Base-by-base conservation (phyloP, 1,140 invertebrate genomes). In the Manduca sexta region DNA sequence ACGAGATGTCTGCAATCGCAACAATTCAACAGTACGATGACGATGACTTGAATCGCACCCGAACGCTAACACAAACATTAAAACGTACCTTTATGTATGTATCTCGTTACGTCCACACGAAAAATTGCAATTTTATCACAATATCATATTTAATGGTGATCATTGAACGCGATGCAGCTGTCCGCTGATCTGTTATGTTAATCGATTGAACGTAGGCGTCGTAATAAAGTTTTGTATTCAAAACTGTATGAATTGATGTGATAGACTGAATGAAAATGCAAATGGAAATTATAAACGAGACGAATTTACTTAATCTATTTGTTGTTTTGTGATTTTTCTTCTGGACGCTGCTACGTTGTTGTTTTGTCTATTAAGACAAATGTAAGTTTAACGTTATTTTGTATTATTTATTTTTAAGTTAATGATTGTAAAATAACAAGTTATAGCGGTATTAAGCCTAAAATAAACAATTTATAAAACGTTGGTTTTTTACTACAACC, bases 371-470 rank as follows among this genome's bases (percentile, higher is more conserved):
- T 29, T 45, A 37, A 60, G 65, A 64, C 62, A 60, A 69, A 65
- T 58, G 52, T 72, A 67, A 66, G 66, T 72, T 64, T 72, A 74
- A 74, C 64, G 74, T 79, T 84, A 77, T 77, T 72, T 80, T 74
- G 60, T 73, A 80, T 75, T 82, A 84, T 74, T 80, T 84, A 81
- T 77, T 64, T 63, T 59, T 84, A 84, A 84, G 76, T 68, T 71
- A 74, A 73, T 69, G 55, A 64, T 74, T 84, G 81, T 84, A 81
- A 84, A 84, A 79, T 84, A 84, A 84, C 78, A 78, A 78, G 69
- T 70, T 51, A 41, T 81, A 84, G 77, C 67, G 51, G 63, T 70
- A 68, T 60, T 64, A 78, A 73, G 63, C 52, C 69, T 77, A 74
- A 60, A 76, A 75, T 75, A 75, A 81, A 82, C 21, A 66, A 51